A percentile compares a stretch with the other conserved stretches of the same genome.
These are phyloP conservation scores for Leptobrachium ailaonicum DNA, from an alignment of 2,113 vertebrate species.

Conservation along the genomic window DNA sequence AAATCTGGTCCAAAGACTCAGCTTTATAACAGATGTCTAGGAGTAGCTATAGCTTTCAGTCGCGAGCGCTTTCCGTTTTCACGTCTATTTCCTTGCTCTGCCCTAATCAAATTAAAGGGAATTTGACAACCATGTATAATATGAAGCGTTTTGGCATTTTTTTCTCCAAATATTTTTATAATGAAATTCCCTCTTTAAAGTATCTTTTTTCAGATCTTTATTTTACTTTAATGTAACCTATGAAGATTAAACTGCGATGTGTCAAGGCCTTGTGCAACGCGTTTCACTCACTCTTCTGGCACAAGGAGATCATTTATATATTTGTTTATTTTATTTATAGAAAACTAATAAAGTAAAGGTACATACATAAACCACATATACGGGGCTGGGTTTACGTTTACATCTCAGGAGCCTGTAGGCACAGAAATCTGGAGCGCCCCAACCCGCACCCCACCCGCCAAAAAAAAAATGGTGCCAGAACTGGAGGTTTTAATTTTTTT, in stretches of 20 bases:
- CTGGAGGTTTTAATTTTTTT: too few species aligned
- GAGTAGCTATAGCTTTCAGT: background rate
- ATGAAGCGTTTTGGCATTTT: slow-evolving; percentile 1
- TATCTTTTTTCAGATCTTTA: background rate
- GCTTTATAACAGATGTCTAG: slow-evolving; percentile 29
- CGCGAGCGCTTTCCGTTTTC: background rate
- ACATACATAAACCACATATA: too few species aligned
- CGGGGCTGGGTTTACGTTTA: too few species aligned
- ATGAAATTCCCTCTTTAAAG: background rate
- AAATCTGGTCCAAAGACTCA: background rate
- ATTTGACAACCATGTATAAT: background rate
- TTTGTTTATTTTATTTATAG: too few species aligned
- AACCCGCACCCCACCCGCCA: too few species aligned
- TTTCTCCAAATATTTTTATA: background rate
- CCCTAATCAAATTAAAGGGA: slow-evolving; percentile 33
- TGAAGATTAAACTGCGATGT: too few species aligned
- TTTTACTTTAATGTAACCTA: background rate
- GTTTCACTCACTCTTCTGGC: too few species aligned
- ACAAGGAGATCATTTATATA: background rate
- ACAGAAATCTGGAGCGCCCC: too few species aligned
- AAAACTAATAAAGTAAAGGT: too few species aligned
- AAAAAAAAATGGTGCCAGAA: too few species aligned
- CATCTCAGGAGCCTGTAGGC: too few species aligned
- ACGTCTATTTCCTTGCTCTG: background rate
- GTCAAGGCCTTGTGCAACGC: too few species aligned